These are phyloP conservation scores for Eunapius fragilis DNA, from an alignment of 37 sponge, comb jelly and placozoan species.

Conservation along the genomic window DNA sequence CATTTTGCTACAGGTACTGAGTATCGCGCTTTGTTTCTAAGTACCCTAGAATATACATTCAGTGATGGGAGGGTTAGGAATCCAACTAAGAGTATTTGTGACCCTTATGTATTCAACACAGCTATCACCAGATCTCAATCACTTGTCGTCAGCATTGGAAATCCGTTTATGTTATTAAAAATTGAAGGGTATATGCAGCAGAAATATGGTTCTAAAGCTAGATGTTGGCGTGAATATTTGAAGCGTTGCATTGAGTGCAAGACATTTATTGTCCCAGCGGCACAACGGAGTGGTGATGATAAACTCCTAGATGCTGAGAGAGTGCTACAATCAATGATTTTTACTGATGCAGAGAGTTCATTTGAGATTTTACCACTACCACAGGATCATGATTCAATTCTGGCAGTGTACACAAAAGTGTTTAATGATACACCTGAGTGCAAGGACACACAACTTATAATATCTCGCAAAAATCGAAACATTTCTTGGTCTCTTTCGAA, in stretches of 20 bases:
- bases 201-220: neutral
- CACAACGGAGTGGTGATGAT: neutral
- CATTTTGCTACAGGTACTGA: constrained; percentile 54
- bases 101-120: constrained; percentile 72
- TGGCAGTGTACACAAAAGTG: neutral
- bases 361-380: neutral
- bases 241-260: constrained; percentile 55
- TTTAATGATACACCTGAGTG: neutral
- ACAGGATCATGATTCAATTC: neutral
- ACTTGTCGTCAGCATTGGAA: constrained; percentile 75
- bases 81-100: constrained; percentile 62
- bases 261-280: constrained; percentile 22
- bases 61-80: neutral
- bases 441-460: neutral
- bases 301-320: neutral
- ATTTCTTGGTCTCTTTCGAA: neutral
- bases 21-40: constrained; percentile 57
- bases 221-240: constrained; percentile 77
- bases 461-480: neutral
- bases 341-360: too few relatives aligned
- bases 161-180: constrained; percentile 61
- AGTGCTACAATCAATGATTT: neutral
- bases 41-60: constrained; percentile 51
- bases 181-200: constrained; percentile 40
- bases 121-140: constrained; percentile 67